Evolutionary conservation across 1,140 invertebrate species (phyloP).

Genomic region (Cydia strobilella): DNA sequence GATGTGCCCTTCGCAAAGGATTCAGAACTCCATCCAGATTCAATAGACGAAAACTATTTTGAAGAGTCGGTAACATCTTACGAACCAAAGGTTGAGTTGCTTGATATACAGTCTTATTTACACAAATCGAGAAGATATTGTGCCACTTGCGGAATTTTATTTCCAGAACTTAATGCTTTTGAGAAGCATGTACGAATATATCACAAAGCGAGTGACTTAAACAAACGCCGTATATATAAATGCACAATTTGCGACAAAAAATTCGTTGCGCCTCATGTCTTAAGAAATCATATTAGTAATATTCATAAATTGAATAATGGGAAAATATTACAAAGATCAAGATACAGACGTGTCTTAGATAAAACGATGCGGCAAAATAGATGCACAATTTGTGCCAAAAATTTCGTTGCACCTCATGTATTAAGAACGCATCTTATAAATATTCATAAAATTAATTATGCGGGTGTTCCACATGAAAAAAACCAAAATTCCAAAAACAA

Average conservation of each 20-base stretch:
- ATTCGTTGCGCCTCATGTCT: constrained; percentile 18
- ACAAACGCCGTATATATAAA: constrained; percentile 21
- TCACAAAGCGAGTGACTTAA: constrained; percentile 33
- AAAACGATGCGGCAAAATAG: constrained; percentile 9
- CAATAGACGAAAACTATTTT: constrained; percentile 22
- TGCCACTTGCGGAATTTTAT: constrained; percentile 50
- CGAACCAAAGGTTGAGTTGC: constrained; percentile 40
- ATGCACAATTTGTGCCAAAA: constrained; percentile 39
- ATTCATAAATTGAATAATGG: constrained; percentile 26
- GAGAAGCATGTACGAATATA: constrained; percentile 41
- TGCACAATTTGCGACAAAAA: constrained; percentile 39
- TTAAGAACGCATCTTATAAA: constrained; percentile 37
- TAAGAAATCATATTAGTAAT: constrained; percentile 36
- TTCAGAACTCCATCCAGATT: neutral
- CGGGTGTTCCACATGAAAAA: neutral
- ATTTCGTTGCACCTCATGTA: constrained; percentile 18
- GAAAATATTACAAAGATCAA: neutral
- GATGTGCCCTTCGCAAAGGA: constrained; percentile 37
- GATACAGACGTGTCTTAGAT: neutral
- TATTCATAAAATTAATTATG: constrained; percentile 31
- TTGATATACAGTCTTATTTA: constrained; percentile 45
- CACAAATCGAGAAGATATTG: constrained; percentile 49
- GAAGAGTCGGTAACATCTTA: constrained; percentile 36
- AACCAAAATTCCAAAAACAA: constrained; percentile 1
- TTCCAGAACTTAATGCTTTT: constrained; percentile 42